Base-by-base conservation (phyloP, 2,113 vertebrate species). In the Zingel zingel region DNA sequence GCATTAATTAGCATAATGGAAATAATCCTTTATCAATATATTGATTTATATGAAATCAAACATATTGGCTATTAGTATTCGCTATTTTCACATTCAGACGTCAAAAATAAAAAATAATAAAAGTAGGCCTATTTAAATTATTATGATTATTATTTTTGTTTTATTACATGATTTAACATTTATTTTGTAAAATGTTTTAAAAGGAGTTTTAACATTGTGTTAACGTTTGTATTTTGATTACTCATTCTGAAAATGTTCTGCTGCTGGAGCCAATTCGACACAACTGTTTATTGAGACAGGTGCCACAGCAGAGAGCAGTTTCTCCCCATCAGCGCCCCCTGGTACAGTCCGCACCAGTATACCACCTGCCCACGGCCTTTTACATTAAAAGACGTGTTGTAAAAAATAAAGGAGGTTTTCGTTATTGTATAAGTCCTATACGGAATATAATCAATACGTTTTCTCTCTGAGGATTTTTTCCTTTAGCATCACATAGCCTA, bases 81-180 rank as follows among this genome's bases (percentile, higher is more conserved):
- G 1, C 2, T 18, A 4, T 48, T n/a, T 50, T 39, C 7, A 25
- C 1, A 63, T 43, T 53, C 1, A 3, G 1, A 61, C 0, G 16
- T 43, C 3, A 53, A 69, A 39, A 68, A 36, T 15, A 0, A 21
- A 62, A 43, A 15, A 16, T 16, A 36, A 36, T 39, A 45, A 3
- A 57, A 2, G 18, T 4, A n/a, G n/a, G n/a, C n/a, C n/a, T n/a
- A 6, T 25, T 73, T 23, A 6, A 0, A 15, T 33, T 7, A 25
- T 27, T 27, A 18, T 71, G 0, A n/a, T 36, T 12, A 25, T 27
- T 27, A 25, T 71, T 70, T 70, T 56, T 70, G 43, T 74, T 73
- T 23, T 16, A n/a, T 74, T 7, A 51, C 13, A 23, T n/a, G 50
- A 36, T n/a, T 5, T 5, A 16, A 59, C 3, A 9, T 15, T 14